Conservation (phyloP, 2,113 vertebrate species). For the Myodes glareolus region DNA sequence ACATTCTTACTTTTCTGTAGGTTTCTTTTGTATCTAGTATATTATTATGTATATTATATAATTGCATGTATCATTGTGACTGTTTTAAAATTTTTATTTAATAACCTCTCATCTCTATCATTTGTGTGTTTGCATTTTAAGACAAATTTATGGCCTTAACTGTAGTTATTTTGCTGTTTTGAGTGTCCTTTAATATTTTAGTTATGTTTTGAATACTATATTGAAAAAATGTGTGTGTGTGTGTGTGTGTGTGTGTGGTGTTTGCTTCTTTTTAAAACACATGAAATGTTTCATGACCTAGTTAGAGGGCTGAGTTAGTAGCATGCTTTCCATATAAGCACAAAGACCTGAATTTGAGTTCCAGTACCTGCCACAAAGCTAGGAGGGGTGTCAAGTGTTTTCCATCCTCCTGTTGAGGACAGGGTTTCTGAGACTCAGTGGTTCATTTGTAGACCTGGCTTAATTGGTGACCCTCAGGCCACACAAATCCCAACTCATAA, state of each 20-base stretch:
- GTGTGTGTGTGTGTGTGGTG: neutral
- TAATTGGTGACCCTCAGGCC: neutral
- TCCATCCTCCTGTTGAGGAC: fast-evolving
- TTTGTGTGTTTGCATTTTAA: neutral
- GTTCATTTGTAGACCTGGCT: neutral
- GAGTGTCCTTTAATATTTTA: neutral
- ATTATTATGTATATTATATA: neutral
- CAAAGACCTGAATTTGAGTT: neutral
- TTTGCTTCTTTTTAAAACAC: neutral
- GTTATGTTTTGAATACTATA: neutral
- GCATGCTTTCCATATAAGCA: neutral
- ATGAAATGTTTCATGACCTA: neutral
- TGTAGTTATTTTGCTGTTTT: neutral
- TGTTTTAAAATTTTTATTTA: neutral
- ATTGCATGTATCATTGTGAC: neutral
- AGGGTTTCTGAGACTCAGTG: neutral
- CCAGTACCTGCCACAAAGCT: neutral
- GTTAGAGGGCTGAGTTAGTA: neutral
- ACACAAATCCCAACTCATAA: neutral
- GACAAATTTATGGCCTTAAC: neutral
- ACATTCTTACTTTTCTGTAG: neutral
- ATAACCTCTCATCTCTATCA: neutral
- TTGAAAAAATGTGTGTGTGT: neutral
- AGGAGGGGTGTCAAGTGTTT: neutral
- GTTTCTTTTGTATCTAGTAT: neutral